Evolutionary conservation across 2,797 vertebrate genomes (phyloP).

Genomic region (Miichthys miiuy): DNA sequence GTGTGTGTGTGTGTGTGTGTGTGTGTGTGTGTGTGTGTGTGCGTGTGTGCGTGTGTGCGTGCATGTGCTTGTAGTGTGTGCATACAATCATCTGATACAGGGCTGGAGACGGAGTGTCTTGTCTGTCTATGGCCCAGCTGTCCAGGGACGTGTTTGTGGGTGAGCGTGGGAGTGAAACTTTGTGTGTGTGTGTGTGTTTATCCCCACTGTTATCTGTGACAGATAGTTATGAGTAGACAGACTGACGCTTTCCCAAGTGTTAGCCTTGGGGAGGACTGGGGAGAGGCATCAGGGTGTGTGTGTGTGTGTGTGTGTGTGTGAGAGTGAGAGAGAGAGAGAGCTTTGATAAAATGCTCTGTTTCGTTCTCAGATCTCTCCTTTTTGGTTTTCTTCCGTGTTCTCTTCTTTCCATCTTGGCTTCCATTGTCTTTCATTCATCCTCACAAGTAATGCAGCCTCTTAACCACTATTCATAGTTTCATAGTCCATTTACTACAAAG

Average conservation of each 20-base stretch:
- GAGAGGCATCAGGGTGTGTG: conserved; percentile 29
- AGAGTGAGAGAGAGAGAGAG: neutral
- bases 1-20: neutral
- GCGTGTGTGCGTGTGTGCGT: conserved; percentile 24
- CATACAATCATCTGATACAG: conserved; percentile 58
- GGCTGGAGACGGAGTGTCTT: conserved; percentile 59
- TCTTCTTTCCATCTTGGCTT: neutral
- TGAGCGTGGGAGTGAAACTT: conserved; percentile 29
- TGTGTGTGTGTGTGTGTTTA: conserved; percentile 61
- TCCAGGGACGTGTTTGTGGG: conserved; percentile 48
- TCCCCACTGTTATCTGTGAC: conserved; percentile 75
- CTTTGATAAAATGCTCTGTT: conserved; percentile 15
- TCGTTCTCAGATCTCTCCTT: neutral
- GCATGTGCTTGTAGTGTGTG: neutral
- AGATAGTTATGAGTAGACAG: conserved; percentile 81
- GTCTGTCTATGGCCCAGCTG: conserved; percentile 56
- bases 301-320: conserved; percentile 25
- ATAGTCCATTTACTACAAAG: neutral
- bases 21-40: conserved; percentile 9
- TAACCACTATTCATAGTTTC: neutral
- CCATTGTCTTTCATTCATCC: neutral
- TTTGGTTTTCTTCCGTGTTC: neutral
- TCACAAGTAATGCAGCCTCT: neutral
- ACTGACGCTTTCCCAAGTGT: conserved; percentile 78
- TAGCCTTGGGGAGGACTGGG: conserved; percentile 58